Conservation (phyloP, 2,797 vertebrate species). For the Platyrinchus mystaceus region DNA sequence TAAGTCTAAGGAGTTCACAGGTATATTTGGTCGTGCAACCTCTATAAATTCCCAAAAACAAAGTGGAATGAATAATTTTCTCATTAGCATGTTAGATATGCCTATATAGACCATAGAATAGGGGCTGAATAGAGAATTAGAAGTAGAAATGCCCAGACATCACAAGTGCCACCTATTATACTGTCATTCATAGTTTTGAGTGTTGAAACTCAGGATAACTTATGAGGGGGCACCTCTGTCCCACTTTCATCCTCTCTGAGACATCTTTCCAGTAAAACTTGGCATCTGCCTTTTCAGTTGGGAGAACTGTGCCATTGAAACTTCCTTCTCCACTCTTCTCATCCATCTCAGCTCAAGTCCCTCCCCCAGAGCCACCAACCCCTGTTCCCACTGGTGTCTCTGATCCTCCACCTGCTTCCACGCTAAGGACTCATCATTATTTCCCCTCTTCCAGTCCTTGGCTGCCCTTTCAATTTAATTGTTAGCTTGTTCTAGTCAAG, state of each 20-base stretch:
- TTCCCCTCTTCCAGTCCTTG: background rate
- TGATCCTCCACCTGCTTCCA: background rate
- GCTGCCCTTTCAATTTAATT: background rate
- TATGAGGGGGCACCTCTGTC: background rate
- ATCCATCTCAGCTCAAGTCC: background rate
- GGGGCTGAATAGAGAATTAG: background rate
- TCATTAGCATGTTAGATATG: background rate
- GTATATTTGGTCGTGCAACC: background rate
- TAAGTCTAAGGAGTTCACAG: background rate
- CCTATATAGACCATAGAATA: background rate
- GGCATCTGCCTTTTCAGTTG: background rate
- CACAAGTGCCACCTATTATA: background rate
- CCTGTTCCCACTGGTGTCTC: background rate
- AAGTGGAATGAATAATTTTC: background rate
- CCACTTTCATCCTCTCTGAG: background rate
- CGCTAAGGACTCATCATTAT: background rate
- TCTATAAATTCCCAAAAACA: background rate
- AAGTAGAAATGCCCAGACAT: background rate
- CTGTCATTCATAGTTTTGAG: background rate
- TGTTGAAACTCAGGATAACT: background rate
- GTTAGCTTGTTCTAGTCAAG: background rate
- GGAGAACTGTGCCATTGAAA: background rate
- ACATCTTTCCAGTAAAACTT: background rate
- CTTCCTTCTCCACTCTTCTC: background rate
- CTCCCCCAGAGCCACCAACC: background rate